Base-by-base conservation (phyloP, 1,140 invertebrate species). In the Pinna nobilis region DNA sequence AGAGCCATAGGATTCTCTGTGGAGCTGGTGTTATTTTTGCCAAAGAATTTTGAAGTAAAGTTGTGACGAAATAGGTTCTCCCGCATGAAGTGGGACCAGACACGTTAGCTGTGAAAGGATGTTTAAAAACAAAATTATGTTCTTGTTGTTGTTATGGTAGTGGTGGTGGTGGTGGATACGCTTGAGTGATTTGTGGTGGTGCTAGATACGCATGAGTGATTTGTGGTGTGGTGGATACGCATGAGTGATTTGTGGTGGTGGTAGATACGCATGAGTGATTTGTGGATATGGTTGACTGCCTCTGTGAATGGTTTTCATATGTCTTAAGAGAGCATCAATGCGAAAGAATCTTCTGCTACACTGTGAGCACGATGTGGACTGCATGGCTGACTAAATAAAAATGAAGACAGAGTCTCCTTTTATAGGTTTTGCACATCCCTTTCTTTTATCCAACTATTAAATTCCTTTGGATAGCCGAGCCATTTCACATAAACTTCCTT, bases 1-100 rank as follows among this genome's bases (percentile, higher is more conserved):
- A 72, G n/a, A 70, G 60, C 75, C 69, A 77, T 1, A 76, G 7
- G n/a, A 71, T 57, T 37, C 53, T 59, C 47, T 70, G n/a, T 6
- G 67, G 53, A 6, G 39, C n/a, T n/a, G 55, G 51, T 13, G n/a
- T 35, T 25, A 47, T 47, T 28, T 63, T 63, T 37, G 20, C n/a
- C 18, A 28, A 30, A 63, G 23, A 30, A 25, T n/a, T 18, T 37
- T 53, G 30, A 50, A 28, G 30, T n/a, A 55, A 30, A 13, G n/a
- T n/a, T n/a, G n/a, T n/a, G n/a, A n/a, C n/a, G 28, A 67, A 67
- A 39, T 20, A 67, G 3, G 49, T 67, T 51, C 55, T 53, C 4
- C 65, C 65, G 15, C 49, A 67, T 7, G 32, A 53, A 2, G 65
- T 67, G 5, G 65, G 65, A 39, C 65, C 65, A 5, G 33, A 53